phyloP scores from a whole-genome alignment of 2,888 invertebrate genomes.

The Pelosia muscerda region DNA sequence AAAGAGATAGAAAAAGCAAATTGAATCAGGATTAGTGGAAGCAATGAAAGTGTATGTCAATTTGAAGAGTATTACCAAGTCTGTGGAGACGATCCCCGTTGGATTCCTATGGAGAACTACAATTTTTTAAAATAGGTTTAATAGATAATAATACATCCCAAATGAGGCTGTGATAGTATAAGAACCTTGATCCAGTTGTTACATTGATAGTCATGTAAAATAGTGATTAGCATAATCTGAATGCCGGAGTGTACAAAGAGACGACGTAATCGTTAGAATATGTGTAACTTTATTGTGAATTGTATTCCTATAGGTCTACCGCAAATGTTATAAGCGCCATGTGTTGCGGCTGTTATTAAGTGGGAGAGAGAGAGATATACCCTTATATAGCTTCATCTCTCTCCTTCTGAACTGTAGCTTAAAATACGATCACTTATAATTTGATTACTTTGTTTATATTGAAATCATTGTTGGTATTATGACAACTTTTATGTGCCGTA shows the following conservation, averaged over 20 bases:
- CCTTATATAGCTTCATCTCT: too few species aligned
- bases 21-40: conserved; percentile 19
- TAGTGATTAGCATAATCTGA: conserved; percentile 14
- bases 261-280: neutral
- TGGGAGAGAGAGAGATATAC: too few species aligned
- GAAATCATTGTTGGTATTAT: too few species aligned
- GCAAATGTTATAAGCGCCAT: too few species aligned
- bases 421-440: neutral
- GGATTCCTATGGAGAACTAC: neutral
- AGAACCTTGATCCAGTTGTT: conserved; percentile 26
- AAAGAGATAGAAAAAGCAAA: conserved; percentile 9
- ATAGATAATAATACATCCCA: neutral
- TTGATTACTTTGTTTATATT: too few species aligned
- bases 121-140: neutral
- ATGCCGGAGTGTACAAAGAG: neutral
- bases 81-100: neutral
- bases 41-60: conserved; percentile 23
- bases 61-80: conserved; percentile 9
- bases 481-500: too few species aligned
- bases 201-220: conserved; percentile 9
- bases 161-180: conserved; percentile 26
- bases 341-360: too few species aligned
- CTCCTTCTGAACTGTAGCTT: too few species aligned
- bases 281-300: neutral
- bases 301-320: neutral